These are phyloP conservation scores for Leptinotarsa tumamoca DNA, from an alignment of 2,888 invertebrate genomes.

Conservation along the genomic window DNA sequence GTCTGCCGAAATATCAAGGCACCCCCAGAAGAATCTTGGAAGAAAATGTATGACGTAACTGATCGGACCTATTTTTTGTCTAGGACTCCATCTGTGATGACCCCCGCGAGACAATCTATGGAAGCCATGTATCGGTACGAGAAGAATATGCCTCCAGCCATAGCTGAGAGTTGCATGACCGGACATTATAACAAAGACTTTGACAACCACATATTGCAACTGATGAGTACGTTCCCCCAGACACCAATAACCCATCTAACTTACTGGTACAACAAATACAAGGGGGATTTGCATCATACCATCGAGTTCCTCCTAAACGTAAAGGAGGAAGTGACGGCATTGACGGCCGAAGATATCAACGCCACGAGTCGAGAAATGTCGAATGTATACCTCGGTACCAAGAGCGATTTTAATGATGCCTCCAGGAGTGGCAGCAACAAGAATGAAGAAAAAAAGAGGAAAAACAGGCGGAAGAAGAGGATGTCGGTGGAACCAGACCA, in stretches of 20 bases:
- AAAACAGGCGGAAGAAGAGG: constrained; percentile 56
- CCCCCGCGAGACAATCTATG: constrained; percentile 47
- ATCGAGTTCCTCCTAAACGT: constrained; percentile 80
- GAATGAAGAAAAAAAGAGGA: constrained; percentile 22
- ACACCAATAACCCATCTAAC: constrained; percentile 72
- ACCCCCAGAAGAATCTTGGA: constrained; percentile 16
- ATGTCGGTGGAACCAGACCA: constrained; percentile 65
- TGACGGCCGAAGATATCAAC: constrained; percentile 40
- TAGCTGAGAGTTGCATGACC: constrained; percentile 68
- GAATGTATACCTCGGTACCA: constrained; percentile 32
- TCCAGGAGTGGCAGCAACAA: background rate
- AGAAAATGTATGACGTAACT: background rate
- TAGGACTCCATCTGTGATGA: background rate
- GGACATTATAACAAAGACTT: constrained; percentile 60
- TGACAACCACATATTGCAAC: constrained; percentile 52
- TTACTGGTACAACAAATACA: constrained; percentile 82
- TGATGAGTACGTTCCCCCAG: constrained; percentile 76
- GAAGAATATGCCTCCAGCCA: constrained; percentile 65
- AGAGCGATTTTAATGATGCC: constrained; percentile 31
- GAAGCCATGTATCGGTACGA: constrained; percentile 57
- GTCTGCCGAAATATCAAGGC: constrained; percentile 51
- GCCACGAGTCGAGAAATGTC: constrained; percentile 29
- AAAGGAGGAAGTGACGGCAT: constrained; percentile 68
- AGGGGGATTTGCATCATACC: constrained; percentile 82
- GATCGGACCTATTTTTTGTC: background rate